Percentiles rank a stretch among this genome's conserved stretches.
phyloP scores from a whole-genome alignment of 2,113 vertebrate species.

The Daboia siamensis region DNA sequence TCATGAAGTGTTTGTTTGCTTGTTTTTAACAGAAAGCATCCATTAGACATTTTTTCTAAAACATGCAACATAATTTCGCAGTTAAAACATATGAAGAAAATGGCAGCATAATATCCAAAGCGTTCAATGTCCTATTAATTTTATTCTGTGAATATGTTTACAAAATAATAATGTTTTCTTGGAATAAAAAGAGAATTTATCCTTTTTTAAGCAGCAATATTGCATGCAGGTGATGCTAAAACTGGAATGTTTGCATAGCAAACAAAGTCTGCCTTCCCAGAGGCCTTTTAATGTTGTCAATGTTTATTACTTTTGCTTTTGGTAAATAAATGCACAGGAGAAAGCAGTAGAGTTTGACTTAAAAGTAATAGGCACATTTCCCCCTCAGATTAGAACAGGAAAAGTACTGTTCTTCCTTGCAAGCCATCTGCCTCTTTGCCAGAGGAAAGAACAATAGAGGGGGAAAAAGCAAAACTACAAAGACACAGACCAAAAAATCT shows the following conservation, averaged over 20 bases:
- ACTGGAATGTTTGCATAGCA: conserved; percentile 54
- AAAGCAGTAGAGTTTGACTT: conserved; percentile 54
- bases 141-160: conserved; percentile 63
- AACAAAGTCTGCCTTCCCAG: conserved; percentile 48
- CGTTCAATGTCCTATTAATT: conserved; percentile 60
- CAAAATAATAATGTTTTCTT: conserved; percentile 33
- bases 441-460: conserved; percentile 26
- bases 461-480: conserved; percentile 4
- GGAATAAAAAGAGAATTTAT: conserved; percentile 27
- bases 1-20: background rate
- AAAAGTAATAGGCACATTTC: conserved; percentile 51
- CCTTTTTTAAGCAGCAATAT: conserved; percentile 47
- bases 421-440: conserved; percentile 32
- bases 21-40: conserved; percentile 22
- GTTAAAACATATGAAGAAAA: conserved; percentile 52
- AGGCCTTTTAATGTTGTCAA: conserved; percentile 54
- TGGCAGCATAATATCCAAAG: conserved; percentile 44
- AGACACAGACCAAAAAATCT: conserved; percentile 16
- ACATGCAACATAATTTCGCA: conserved; percentile 54
- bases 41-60: conserved; percentile 52
- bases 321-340: conserved; percentile 46
- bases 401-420: conserved; percentile 33
- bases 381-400: conserved; percentile 28
- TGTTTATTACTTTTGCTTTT: conserved; percentile 58
- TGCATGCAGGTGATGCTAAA: conserved; percentile 56